Percentiles rank a stretch among this genome's conserved stretches.
Conservation (phyloP, 2,888 invertebrate species). For the Vannuccia rotundouncinata region DNA sequence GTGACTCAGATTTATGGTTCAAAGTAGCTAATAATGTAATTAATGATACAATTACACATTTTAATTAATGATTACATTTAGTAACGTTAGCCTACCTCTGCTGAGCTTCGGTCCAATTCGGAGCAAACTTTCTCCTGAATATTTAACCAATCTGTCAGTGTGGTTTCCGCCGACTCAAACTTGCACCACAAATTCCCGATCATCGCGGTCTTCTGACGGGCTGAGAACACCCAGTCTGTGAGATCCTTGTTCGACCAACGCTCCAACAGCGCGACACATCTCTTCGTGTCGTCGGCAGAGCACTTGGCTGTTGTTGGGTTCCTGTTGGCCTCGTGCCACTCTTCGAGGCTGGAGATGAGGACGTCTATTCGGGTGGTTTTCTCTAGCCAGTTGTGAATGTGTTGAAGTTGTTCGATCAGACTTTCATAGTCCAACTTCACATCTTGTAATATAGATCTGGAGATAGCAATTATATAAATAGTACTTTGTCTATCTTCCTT, state of each 20-base stretch:
- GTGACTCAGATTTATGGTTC: too few relatives aligned
- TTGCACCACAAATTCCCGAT: background rate
- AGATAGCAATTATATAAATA: background rate
- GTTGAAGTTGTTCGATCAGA: background rate
- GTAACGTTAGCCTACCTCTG: background rate
- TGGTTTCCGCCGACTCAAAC: background rate
- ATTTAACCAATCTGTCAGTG: background rate
- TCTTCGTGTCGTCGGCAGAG: background rate
- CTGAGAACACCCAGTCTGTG: background rate
- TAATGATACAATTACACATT: too few relatives aligned
- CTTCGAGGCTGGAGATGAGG: background rate
- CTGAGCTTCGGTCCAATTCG: background rate
- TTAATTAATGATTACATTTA: too few relatives aligned
- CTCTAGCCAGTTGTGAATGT: conserved; percentile 1
- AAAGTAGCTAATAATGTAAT: too few relatives aligned
- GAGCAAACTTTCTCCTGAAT: background rate
- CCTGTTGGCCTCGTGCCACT: background rate
- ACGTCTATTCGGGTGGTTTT: background rate
- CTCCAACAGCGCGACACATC: background rate
- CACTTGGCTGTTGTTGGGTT: background rate
- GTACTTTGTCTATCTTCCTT: background rate
- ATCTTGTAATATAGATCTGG: background rate
- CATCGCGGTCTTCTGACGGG: conserved; percentile 10
- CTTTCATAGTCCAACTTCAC: background rate
- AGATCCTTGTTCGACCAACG: background rate